Conservation (phyloP, 2,888 invertebrate species). For the Argynnis bischoffii region DNA sequence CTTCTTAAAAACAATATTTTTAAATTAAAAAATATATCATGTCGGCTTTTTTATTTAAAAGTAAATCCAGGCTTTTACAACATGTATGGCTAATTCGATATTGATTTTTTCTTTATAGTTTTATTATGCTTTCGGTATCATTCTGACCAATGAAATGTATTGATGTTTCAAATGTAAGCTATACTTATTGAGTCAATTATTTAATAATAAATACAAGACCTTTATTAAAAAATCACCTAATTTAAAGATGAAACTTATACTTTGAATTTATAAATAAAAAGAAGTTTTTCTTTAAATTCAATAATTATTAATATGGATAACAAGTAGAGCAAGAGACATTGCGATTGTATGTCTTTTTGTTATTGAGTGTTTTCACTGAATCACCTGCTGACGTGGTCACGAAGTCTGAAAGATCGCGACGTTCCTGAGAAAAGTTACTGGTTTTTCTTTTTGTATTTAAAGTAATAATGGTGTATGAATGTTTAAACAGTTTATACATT, state of each 20-base stretch:
- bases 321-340: conserved; percentile 8
- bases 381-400: conserved; percentile 3
- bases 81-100: too few relatives aligned
- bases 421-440: conserved; percentile 11
- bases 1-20: background rate
- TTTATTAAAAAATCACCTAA: too few relatives aligned
- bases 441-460: background rate
- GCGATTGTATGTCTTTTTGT: conserved; percentile 19
- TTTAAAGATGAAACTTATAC: conserved; percentile 1
- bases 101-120: too few relatives aligned
- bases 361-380: conserved; percentile 11
- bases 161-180: too few relatives aligned
- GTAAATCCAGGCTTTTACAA: too few relatives aligned
- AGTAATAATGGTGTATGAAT: conserved; percentile 2
- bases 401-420: background rate
- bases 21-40: background rate
- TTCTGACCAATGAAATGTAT: too few relatives aligned
- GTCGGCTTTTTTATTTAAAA: too few relatives aligned
- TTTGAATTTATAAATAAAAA: conserved; percentile 5
- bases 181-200: too few relatives aligned
- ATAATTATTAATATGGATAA: conserved; percentile 7
- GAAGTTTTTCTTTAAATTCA: conserved; percentile 2
- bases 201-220: too few relatives aligned
- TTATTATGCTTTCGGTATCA: too few relatives aligned
- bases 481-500: background rate